Conservation (phyloP, 2,113 vertebrate genomes). For the Hyla sarda region DNA sequence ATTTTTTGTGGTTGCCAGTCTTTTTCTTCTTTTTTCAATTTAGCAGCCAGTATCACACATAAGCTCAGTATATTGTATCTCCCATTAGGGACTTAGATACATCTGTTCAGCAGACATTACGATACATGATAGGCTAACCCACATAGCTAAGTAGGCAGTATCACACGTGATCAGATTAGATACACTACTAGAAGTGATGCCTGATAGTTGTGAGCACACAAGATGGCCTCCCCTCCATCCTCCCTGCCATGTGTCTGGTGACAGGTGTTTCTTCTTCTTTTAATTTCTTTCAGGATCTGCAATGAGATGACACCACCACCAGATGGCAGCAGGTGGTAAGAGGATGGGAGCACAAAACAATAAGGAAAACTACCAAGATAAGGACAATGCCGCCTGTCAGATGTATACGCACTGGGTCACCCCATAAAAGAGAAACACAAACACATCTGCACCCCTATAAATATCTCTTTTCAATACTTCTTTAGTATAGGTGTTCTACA, state of each 20-base stretch:
- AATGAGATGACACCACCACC: background rate
- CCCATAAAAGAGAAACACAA: too few relatives aligned
- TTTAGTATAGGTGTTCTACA: background rate
- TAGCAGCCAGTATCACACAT: too few relatives aligned
- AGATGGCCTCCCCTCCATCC: background rate
- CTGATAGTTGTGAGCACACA: background rate
- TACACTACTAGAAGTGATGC: background rate
- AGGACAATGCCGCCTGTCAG: background rate
- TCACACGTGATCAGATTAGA: too few relatives aligned
- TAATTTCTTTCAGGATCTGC: background rate
- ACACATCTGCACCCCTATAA: too few relatives aligned
- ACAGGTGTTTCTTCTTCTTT: background rate
- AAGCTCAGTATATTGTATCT: too few relatives aligned
- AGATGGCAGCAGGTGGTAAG: background rate
- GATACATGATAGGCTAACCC: too few relatives aligned
- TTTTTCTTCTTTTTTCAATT: too few relatives aligned
- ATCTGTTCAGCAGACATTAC: too few relatives aligned
- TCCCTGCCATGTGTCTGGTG: background rate
- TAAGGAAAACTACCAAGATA: background rate
- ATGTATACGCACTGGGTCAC: too few relatives aligned
- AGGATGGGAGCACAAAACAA: background rate
- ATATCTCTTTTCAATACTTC: background rate
- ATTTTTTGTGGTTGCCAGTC: too few relatives aligned
- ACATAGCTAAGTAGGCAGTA: too few relatives aligned
- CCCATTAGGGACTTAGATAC: too few relatives aligned